Conservation (phyloP, 2,797 vertebrate species). For the Meda fulgida region DNA sequence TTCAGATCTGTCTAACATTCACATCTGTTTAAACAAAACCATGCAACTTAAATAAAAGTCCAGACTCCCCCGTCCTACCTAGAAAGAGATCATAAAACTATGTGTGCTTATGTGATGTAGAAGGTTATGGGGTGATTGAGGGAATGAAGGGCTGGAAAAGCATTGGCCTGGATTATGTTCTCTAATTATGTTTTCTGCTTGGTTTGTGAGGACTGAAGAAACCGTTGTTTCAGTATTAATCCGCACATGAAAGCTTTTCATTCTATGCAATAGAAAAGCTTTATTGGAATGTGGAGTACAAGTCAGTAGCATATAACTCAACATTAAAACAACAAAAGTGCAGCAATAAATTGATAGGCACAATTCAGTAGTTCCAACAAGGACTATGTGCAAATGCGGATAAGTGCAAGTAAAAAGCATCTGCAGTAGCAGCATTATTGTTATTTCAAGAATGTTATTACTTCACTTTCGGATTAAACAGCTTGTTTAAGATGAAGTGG, state of each 20-base stretch:
- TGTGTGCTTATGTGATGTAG: slow-evolving; percentile 30
- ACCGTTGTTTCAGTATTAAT: slow-evolving; percentile 61
- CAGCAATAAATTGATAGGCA: not conserved
- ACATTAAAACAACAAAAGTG: slow-evolving; percentile 19
- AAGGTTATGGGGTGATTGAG: slow-evolving; percentile 38
- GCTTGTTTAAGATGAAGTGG: not conserved
- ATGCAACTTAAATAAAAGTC: not conserved
- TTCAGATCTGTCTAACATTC: slow-evolving; percentile 11
- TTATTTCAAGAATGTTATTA: not conserved
- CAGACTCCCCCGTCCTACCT: not conserved
- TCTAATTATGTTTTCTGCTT: slow-evolving; percentile 52
- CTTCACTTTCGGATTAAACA: slow-evolving; percentile 8
- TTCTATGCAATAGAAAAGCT: slow-evolving; percentile 40
- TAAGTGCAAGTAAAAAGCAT: not conserved
- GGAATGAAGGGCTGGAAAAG: slow-evolving; percentile 47
- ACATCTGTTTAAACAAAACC: slow-evolving; percentile 26
- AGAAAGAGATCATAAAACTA: not conserved
- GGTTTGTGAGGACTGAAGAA: slow-evolving; percentile 54
- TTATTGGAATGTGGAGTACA: slow-evolving; percentile 21
- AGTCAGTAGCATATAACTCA: slow-evolving; percentile 14
- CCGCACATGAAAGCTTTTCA: slow-evolving; percentile 56
- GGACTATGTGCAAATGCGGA: not conserved
- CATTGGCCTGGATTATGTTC: slow-evolving; percentile 53
- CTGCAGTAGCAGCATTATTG: not conserved
- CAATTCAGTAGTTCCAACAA: not conserved